These are phyloP conservation scores for Psophia crepitans DNA, from an alignment of 2,113 vertebrate species.

Conservation along the genomic window DNA sequence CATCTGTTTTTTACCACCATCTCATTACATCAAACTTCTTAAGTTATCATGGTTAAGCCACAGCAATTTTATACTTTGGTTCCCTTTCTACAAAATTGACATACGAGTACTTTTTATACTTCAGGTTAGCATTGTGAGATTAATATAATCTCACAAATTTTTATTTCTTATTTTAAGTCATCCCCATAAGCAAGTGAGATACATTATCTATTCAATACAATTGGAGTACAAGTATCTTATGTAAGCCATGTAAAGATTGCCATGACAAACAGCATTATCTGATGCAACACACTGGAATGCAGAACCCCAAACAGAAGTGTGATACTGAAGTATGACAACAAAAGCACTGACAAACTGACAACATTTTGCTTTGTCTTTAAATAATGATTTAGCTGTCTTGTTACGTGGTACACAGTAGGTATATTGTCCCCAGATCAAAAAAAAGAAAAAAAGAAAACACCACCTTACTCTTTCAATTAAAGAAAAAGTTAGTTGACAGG, in stretches of 20 bases:
- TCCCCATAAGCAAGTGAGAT: neutral
- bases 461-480: neutral
- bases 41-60: neutral
- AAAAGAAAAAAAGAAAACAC: neutral
- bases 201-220: neutral
- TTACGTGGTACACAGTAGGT: neutral
- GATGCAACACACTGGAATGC: fast-evolving
- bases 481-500: neutral
- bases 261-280: neutral
- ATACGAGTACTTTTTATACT: neutral
- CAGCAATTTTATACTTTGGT: neutral
- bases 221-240: neutral
- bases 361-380: neutral
- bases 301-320: neutral
- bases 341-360: neutral
- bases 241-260: neutral
- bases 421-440: neutral
- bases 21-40: neutral
- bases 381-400: neutral
- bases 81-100: neutral
- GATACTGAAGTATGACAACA: neutral
- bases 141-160: too few species aligned
- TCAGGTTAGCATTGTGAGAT: neutral
- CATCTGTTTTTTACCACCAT: neutral
- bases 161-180: too few species aligned